Evolutionary conservation across 2,888 invertebrate species (phyloP).

Genomic region (Epinotia demarniana): DNA sequence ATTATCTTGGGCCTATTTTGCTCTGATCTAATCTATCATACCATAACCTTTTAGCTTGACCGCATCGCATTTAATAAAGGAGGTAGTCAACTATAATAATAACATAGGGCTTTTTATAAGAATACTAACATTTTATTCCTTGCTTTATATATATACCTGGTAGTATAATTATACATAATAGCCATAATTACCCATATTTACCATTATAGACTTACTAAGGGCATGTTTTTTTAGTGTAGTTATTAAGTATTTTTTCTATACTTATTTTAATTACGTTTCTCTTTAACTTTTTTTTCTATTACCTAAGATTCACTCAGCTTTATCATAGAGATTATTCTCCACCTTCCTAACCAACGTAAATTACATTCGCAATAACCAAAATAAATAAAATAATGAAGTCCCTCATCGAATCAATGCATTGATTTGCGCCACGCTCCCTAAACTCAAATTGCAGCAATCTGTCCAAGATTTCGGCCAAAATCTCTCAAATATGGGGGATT

Average conservation of each 20-base stretch:
- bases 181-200: no score
- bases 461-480: conserved; percentile 55
- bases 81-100: no score
- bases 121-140: no score
- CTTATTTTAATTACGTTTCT: neutral
- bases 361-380: conserved; percentile 17
- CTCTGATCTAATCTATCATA: no score
- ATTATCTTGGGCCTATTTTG: neutral
- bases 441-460: conserved; percentile 58
- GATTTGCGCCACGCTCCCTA: conserved; percentile 52
- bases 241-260: neutral
- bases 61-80: no score
- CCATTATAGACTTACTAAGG: no score
- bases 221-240: neutral
- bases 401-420: conserved; percentile 44
- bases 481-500: conserved; percentile 54
- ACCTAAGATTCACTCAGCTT: neutral
- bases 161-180: no score
- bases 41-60: no score
- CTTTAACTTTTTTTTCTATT: neutral
- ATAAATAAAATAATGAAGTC: conserved; percentile 38
- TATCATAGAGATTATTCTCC: neutral
- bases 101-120: no score
- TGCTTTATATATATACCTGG: no score
- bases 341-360: neutral